Evolutionary conservation across 2,888 invertebrate genomes (phyloP), one percentile per base, ranked within the genome.

Genomic region (Cephus sareptanus): DNA sequence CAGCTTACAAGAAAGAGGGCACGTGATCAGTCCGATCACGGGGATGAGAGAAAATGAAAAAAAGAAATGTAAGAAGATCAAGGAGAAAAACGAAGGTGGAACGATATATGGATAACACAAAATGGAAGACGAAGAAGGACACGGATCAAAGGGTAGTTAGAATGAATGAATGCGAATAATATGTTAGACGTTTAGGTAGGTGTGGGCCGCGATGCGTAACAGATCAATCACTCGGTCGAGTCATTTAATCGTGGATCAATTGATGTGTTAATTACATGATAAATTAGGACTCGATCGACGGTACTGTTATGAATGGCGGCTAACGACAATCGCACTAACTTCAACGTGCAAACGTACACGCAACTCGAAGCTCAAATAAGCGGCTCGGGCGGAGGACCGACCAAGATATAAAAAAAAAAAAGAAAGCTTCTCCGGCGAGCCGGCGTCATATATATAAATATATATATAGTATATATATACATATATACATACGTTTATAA

Each of bases 331-430:
- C 78, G 71, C 78, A 78, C 71, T 78, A 69, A 73, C 75, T 76
- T 75, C 40, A 74, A 74, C n/a, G 75, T 75, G 56, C 76, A 74
- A 77, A 75, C 85, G 86, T 89, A 90, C 86, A 88, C 89, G 90
- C 88, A 85, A 90, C 88, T 91, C 88, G 88, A 91, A 90, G 90
- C 90, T 90, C 90, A 91, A 90, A 90, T 87, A 87, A 40, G 88
- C 90, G 89, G 91, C 91, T 91, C 91, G 91, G 89, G 86, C 91
- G 91, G 91, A 91, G 91, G 91, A 91, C 91, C 91, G 87, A 89
- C 82, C 82, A 85, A 82, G 33, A 74, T 82, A 70, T 83, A 86
- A 76, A 77, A 73, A 79, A 73, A 79, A 76, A 75, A 73, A 79
- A 77, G 75, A 56, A 75, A 77, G 91, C 91, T 91, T 91, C 91